Percentiles rank a stretch among this genome's conserved stretches.
Conservation (phyloP, 2,797 vertebrate genomes). For the Phylloscopus collybita region DNA sequence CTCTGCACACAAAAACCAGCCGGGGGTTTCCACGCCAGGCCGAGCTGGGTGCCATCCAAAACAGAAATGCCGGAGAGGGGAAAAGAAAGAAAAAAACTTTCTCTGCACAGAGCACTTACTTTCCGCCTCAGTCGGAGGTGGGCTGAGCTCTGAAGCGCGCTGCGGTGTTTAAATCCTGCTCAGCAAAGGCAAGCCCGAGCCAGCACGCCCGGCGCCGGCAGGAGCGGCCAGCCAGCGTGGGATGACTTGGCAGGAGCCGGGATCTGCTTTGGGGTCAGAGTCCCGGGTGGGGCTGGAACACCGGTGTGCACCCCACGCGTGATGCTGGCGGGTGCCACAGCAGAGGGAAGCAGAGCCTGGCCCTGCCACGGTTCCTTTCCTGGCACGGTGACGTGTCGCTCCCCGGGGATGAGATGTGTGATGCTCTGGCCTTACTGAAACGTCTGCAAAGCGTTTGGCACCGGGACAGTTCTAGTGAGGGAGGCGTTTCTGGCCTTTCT, state of each 20-base stretch:
- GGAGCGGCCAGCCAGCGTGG: background rate
- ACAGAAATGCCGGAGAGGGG: background rate
- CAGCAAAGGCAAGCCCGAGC: background rate
- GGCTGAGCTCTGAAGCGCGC: background rate
- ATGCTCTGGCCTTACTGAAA: background rate
- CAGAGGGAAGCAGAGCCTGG: rapidly evolving
- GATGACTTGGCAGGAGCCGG: background rate
- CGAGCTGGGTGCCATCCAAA: background rate
- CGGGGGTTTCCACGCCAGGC: background rate
- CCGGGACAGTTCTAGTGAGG: background rate
- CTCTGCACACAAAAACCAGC: background rate
- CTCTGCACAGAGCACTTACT: background rate
- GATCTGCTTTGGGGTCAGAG: background rate
- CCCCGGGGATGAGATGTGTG: background rate
- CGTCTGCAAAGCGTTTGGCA: background rate
- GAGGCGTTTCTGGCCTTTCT: background rate
- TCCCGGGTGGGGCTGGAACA: no score
- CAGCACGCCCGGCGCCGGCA: background rate
- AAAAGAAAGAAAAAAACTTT: background rate
- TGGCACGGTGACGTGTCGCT: background rate
- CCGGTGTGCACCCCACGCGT: rapidly evolving
- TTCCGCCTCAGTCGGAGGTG: background rate
- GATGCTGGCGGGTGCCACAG: rapidly evolving
- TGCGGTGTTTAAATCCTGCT: background rate
- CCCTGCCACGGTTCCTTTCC: rapidly evolving